Evolutionary conservation across 2,888 invertebrate species (phyloP).

Genomic region (Rhimphoctona megacephalus): DNA sequence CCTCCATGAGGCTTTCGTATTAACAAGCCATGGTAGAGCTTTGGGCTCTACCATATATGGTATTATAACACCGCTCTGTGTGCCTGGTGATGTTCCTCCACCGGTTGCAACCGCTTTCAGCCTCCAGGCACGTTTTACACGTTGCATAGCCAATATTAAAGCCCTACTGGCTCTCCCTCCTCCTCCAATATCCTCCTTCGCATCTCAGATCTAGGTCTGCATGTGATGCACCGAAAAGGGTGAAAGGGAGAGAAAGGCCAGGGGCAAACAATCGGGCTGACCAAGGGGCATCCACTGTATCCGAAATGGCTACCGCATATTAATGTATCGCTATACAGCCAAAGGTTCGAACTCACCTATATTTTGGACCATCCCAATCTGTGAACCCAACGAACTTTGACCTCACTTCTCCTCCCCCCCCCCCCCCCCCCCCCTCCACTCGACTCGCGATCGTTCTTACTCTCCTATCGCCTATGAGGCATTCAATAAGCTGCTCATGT

Average conservation of each 20-base stretch:
- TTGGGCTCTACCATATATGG: constrained; percentile 11
- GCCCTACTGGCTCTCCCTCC: constrained; percentile 36
- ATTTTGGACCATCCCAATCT: neutral
- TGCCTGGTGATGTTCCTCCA: constrained; percentile 7
- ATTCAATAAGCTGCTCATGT: constrained; percentile 46
- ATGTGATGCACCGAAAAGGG: constrained; percentile 53
- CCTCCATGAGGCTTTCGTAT: constrained; percentile 42
- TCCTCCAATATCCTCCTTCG: constrained; percentile 5
- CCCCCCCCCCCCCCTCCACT: neutral
- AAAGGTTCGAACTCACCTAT: constrained; percentile 47
- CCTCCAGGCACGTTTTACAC: constrained; percentile 79
- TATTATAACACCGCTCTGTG: constrained; percentile 10
- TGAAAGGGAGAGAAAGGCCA: constrained; percentile 49
- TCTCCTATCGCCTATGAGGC: constrained; percentile 15
- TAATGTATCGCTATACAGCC: constrained; percentile 66
- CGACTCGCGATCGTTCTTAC: constrained; percentile 12
- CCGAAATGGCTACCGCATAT: constrained; percentile 73
- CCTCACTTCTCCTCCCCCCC: constrained; percentile 22
- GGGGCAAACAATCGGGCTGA: constrained; percentile 81
- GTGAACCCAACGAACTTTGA: constrained; percentile 56
- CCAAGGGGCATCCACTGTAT: constrained; percentile 68
- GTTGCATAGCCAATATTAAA: constrained; percentile 80
- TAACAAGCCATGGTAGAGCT: constrained; percentile 52
- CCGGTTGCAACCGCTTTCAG: constrained; percentile 61
- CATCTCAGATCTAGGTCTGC: neutral